Base-by-base conservation (phyloP, 2,888 invertebrate species). In the Heliconius hortense region DNA sequence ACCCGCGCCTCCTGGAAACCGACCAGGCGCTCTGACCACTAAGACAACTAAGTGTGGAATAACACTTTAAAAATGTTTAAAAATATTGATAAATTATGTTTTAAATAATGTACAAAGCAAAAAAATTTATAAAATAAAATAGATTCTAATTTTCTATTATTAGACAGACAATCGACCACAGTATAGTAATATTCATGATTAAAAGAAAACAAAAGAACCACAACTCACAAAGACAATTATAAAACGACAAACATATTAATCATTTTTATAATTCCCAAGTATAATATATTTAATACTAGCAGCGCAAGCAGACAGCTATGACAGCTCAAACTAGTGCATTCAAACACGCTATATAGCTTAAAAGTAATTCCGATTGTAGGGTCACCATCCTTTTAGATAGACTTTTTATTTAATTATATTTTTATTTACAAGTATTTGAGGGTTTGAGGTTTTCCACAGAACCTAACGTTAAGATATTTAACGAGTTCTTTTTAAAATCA, bases 301-400 rank as follows among this genome's bases (percentile, higher is more conserved):
- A 74, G 72, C 74, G 72, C 70, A 66, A 78, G 64, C 64, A 73
- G 75, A 79, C 74, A 77, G 62, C 28, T 71, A 73, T 76, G 78
- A 80, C 76, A 74, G 70, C 48, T 53, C 48, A 71, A 75, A 77
- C 72, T 76, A 73, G 76, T 71, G 74, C 68, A 72, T 69, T 73
- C 62, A 62, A 69, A 76, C 78, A 79, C 78, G 79, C 79, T 72
- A 79, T 72, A 79, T 35, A 64, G 63, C 39, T 78, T 76, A 67
- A 74, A 74, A 74, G 62, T 77, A 70, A 73, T 53, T 60, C 31
- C 60, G 26, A n/a, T 5, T 18, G 53, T 53, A 67, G 71, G 74
- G 60, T 35, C 10, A 15, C 74, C 69, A 76, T 10, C 11, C 35
- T 69, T 63, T 63, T 11, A 26, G 21, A 69, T 62, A 7, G 13